Conservation (phyloP, 2,888 invertebrate species). For the Eudasyphora cyanicolor region DNA sequence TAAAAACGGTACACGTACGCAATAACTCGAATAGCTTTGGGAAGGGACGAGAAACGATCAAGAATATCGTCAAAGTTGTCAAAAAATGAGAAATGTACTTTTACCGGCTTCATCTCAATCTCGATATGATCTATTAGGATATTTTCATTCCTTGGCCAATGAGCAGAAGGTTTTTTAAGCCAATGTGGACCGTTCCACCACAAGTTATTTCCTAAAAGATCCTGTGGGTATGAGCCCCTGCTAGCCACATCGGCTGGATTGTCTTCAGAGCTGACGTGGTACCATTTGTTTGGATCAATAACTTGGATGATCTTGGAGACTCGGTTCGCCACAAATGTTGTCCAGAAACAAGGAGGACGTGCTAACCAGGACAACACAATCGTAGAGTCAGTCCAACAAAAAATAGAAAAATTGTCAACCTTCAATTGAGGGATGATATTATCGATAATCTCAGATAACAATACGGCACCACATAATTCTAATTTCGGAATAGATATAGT, state of each 20-base stretch:
- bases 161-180: background rate
- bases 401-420: background rate
- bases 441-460: constrained; percentile 12
- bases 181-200: constrained; percentile 17
- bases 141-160: constrained; percentile 27
- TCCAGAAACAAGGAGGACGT: constrained; percentile 30
- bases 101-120: background rate
- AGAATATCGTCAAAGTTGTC: background rate
- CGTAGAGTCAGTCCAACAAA: constrained; percentile 28
- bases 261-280: background rate
- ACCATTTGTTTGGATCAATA: background rate
- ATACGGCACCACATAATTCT: constrained; percentile 29
- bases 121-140: background rate
- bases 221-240: background rate
- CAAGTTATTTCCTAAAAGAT: background rate
- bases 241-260: constrained; percentile 23
- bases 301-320: constrained; percentile 11
- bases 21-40: background rate
- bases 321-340: constrained; percentile 24
- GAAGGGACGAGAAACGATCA: background rate
- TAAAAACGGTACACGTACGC: background rate
- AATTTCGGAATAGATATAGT: constrained; percentile 1
- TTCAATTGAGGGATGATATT: constrained; percentile 1
- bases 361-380: constrained; percentile 24
- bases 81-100: background rate